Base-by-base conservation (phyloP, 2,888 invertebrate species). In the Eupelmus urozonus region DNA sequence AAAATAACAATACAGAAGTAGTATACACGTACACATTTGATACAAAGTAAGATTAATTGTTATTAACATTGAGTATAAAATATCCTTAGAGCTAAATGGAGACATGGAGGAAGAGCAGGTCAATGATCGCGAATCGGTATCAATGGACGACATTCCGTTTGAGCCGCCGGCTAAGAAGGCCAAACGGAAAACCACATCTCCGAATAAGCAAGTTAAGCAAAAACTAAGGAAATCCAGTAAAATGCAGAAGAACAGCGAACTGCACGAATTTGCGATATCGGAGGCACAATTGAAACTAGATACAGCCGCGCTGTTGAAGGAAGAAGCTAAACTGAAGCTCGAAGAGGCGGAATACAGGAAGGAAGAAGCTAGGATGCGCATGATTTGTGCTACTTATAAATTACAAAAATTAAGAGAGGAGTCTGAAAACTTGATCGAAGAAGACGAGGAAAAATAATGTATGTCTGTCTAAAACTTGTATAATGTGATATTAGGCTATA, bases 331-430 rank as follows among this genome's bases (percentile, higher is more conserved):
- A 59, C 82, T 86, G 27, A 86, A 85, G 67, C 80, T 86, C 20
- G 85, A 86, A 42, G 86, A 86, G 53, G 86, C 86, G 18, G 84
- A 84, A 59, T 86, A 85, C 79, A 83, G 84, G 16, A 86, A 86
- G 66, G 86, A 86, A 60, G 86, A 86, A 13, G 86, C 86, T n/a
- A 83, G 83, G n/a, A 79, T 86, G 25, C 82, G 84, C 45, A 85
- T 86, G 86, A 78, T 86, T 16, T 82, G 85, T 27, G 82, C 83
- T 23, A 84, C 83, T n/a, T 84, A 85, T 74, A 85, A 86, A 77
- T 73, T 86, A 23, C 84, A 86, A 27, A 83, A 83, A 71, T 78
- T 85, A 66, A 83, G 84, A 51, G 82, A 84, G 27, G 83, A 85
- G 29, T 83, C 60, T 20, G 74, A 78, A 13, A 67, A 53, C 3